Evolutionary conservation across 2,113 vertebrate species (phyloP).

Genomic region (Nipponia nippon): DNA sequence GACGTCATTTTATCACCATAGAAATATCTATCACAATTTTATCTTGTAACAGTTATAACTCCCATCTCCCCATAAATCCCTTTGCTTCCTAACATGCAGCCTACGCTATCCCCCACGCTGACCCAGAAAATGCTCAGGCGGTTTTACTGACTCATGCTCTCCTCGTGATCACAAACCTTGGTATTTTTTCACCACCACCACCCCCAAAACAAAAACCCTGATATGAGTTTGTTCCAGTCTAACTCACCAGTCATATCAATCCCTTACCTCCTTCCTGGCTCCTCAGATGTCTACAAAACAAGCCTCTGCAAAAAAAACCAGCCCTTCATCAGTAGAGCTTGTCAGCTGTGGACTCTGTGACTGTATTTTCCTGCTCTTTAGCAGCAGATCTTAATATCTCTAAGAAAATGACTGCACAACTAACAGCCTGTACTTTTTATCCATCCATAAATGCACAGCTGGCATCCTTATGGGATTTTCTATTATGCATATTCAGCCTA

Average conservation of each 20-base stretch:
- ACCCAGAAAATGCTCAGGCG: neutral
- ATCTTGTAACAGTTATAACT: neutral
- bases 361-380: constrained; percentile 20
- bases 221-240: neutral
- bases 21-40: neutral
- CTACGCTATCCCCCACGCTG: fast-evolving
- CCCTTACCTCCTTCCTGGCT: neutral
- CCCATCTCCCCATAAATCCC: neutral
- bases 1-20: neutral
- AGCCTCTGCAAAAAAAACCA: neutral
- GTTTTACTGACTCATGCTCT: neutral
- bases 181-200: neutral
- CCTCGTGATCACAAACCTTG: neutral
- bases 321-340: neutral
- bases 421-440: constrained; percentile 15
- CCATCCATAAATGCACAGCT: constrained; percentile 22
- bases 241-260: neutral
- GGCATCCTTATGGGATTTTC: constrained; percentile 14
- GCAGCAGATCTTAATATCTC: neutral
- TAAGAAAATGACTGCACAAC: constrained; percentile 25
- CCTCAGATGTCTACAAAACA: neutral
- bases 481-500: neutral
- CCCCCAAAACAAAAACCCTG: neutral
- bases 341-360: constrained; percentile 11
- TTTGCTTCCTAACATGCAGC: neutral